These are phyloP conservation scores for Aldabrachelys gigantea DNA, from an alignment of 2,113 vertebrate genomes.

Conservation along the genomic window DNA sequence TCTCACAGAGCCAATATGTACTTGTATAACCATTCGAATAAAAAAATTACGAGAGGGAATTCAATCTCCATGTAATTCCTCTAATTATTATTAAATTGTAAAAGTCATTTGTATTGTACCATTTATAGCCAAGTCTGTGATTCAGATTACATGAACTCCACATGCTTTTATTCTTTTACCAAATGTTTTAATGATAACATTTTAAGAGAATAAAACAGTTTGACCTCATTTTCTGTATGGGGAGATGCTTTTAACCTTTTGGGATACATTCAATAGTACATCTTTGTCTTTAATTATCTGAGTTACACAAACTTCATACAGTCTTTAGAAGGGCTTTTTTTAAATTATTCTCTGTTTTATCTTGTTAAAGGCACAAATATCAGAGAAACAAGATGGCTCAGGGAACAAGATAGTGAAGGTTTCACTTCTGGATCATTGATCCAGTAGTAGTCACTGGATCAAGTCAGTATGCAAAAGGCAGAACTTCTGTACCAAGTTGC, in stretches of 20 bases:
- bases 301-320: neutral
- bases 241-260: neutral
- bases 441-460: neutral
- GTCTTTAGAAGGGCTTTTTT: neutral
- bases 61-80: conserved; percentile 27
- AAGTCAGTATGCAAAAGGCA: neutral
- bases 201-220: neutral
- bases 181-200: neutral
- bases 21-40: neutral
- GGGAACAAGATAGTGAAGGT: neutral
- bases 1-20: neutral
- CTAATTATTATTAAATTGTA: neutral
- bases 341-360: neutral
- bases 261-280: accelerated
- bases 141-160: neutral
- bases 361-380: neutral
- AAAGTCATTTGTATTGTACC: neutral
- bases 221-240: neutral
- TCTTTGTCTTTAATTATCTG: neutral
- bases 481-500: neutral
- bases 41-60: neutral
- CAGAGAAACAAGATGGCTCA: neutral
- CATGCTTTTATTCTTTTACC: neutral
- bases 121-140: conserved; percentile 2
- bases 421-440: neutral